These are phyloP conservation scores for Prionchulus punctatus DNA, from an alignment of 2,888 invertebrate genomes.

Conservation along the genomic window DNA sequence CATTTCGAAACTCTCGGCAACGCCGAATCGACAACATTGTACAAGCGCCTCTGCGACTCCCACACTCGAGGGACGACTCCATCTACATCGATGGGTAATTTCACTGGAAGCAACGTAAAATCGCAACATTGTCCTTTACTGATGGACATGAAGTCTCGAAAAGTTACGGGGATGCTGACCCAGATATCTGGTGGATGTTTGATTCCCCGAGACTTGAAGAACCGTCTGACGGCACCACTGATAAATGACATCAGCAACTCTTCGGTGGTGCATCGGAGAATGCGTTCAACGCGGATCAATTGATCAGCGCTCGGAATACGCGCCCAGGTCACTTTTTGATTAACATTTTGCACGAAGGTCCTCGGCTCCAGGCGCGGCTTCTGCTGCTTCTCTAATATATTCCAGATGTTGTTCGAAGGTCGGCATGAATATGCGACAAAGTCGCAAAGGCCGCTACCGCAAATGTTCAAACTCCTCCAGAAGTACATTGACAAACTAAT, in stretches of 20 bases:
- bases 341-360: too few species aligned
- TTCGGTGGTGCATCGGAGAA: constrained; percentile 14
- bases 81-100: constrained; percentile 42
- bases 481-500: too few species aligned
- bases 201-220: constrained; percentile 15
- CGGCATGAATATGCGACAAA: too few species aligned
- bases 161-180: constrained; percentile 13
- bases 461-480: too few species aligned
- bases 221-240: constrained; percentile 15
- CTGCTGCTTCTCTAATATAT: too few species aligned
- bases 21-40: constrained; percentile 24
- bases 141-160: background rate
- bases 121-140: constrained; percentile 12
- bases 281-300: constrained; percentile 15
- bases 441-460: too few species aligned
- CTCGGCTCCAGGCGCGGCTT: too few species aligned
- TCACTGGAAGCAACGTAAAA: constrained; percentile 26
- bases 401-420: too few species aligned
- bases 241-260: constrained; percentile 16
- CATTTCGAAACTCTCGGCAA: too few species aligned
- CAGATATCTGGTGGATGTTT: constrained; percentile 16
- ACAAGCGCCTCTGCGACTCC: constrained; percentile 41
- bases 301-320: constrained; percentile 12
- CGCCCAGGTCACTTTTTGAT: too few species aligned
- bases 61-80: constrained; percentile 45